These are phyloP conservation scores for Eucera pruinosa DNA, from an alignment of 2,888 invertebrate species.

Conservation along the genomic window DNA sequence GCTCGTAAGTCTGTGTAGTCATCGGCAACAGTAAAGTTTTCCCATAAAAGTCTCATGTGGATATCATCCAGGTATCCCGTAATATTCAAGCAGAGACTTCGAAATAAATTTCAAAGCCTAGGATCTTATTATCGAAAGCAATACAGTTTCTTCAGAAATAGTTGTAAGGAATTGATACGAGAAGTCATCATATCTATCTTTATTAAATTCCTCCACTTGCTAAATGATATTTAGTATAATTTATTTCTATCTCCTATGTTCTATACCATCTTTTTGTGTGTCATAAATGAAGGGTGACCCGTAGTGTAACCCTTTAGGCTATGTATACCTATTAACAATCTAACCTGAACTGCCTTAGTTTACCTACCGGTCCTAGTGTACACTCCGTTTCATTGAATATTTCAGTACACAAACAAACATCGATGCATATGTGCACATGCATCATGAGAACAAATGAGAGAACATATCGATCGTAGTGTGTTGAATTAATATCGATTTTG, in stretches of 20 bases:
- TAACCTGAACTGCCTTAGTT: conserved; percentile 27
- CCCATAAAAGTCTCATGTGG: too few species aligned
- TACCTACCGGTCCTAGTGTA: conserved; percentile 16
- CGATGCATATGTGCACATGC: conserved; percentile 20
- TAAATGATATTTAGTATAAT: too few species aligned
- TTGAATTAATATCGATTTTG: conserved; percentile 2
- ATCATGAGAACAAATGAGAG: not conserved
- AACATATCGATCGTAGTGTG: conserved; percentile 10
- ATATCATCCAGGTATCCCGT: too few species aligned
- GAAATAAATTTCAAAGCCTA: too few species aligned
- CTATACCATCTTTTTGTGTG: not conserved
- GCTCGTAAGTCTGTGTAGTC: too few species aligned
- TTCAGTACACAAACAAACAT: conserved; percentile 45
- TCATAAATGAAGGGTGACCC: conserved; percentile 9
- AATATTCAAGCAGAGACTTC: too few species aligned
- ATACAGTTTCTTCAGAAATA: too few species aligned
- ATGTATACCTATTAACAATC: conserved; percentile 47
- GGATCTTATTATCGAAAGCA: too few species aligned
- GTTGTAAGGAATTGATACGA: too few species aligned
- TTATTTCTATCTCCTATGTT: not conserved
- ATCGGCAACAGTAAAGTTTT: too few species aligned
- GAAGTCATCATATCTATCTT: too few species aligned
- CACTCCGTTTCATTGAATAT: conserved; percentile 33
- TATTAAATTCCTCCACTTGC: too few species aligned
- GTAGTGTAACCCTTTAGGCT: conserved; percentile 6